These are phyloP conservation scores for Aquatica leii DNA, from an alignment of 2,888 invertebrate genomes.

Conservation along the genomic window DNA sequence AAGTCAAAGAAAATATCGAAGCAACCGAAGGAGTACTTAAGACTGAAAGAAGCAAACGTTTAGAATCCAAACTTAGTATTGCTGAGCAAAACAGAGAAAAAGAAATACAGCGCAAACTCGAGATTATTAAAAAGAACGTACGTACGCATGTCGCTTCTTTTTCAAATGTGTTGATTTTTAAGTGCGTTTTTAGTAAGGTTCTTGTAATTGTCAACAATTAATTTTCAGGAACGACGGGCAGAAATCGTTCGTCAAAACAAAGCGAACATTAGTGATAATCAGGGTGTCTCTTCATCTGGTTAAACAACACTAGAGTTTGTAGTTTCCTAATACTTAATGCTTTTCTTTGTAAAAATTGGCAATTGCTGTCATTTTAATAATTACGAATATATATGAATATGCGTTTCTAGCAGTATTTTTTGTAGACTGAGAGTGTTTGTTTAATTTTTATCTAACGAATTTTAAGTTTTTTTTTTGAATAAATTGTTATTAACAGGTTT, in stretches of 20 bases:
- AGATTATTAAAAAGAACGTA: slow-evolving; percentile 86
- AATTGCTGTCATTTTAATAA: slow-evolving; percentile 26
- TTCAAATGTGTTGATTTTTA: too few species aligned
- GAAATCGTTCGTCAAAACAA: slow-evolving; percentile 93
- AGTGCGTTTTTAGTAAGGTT: too few species aligned
- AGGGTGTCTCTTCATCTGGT: slow-evolving; percentile 72
- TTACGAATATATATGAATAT: slow-evolving; percentile 21
- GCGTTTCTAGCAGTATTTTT: slow-evolving; percentile 25
- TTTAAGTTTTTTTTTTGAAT: slow-evolving; percentile 11
- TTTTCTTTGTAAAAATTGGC: slow-evolving; percentile 25
- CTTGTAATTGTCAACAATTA: too few species aligned
- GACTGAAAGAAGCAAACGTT: slow-evolving; percentile 62
- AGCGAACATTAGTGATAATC: slow-evolving; percentile 70
- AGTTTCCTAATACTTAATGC: slow-evolving; percentile 27
- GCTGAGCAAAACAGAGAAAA: slow-evolving; percentile 86
- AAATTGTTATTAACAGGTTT: neutral
- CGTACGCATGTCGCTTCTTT: slow-evolving; percentile 29
- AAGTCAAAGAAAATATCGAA: slow-evolving; percentile 54
- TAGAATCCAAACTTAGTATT: slow-evolving; percentile 76
- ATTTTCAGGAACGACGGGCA: slow-evolving; percentile 84
- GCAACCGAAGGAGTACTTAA: slow-evolving; percentile 54
- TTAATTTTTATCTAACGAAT: slow-evolving; percentile 1
- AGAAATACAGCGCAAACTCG: slow-evolving; percentile 86
- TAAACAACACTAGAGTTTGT: slow-evolving; percentile 53
- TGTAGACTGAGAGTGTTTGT: slow-evolving; percentile 19